Evolutionary conservation across 2,797 vertebrate genomes (phyloP), one percentile per base, ranked within the genome.

Genomic region (Trachops cirrhosus): DNA sequence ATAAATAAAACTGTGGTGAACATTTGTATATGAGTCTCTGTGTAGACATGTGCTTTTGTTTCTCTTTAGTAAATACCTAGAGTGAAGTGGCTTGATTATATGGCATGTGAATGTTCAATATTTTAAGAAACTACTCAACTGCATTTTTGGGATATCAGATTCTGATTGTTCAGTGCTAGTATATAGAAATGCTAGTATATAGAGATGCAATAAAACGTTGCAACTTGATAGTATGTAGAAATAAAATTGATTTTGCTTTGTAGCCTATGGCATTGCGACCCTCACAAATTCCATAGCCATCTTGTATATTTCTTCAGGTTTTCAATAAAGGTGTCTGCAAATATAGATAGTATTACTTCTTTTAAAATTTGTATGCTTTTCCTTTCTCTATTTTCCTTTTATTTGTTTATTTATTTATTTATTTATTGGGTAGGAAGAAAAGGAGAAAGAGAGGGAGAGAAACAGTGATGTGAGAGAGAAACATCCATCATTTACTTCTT

Each of bases 91-190:
- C 41, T 85, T 71, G 37, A 11, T 59, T 86, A 52, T 68, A 39
- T 88, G 54, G 4, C 44, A 64, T 57, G 6, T 83, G 37, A 92
- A 89, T 64, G 9, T 95, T 80, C 34, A 94, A 54, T 57, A 82
- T 91, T 91, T 94, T 24, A 91, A 52, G 50, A 91, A 95, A 89
- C 7, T 92, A 4, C 18, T 46, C 48, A 71, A 79, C n/a, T 78
- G 6, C 37, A 89, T 26, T 80, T 87, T 94, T 84, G 29, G 89
- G 48, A 89, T 94, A 89, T 94, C 37, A 85, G 68, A 68, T 91
- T 80, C 37, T 77, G 32, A 62, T 89, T 86, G 24, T 67, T 89
- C 9, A 77, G 1, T 57, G 16, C 21, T 50, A 68, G 29, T 54
- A 44, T 83, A 32, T 29, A 71, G 78, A 83, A 89, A 75, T 90